phyloP scores from a whole-genome alignment of 2,113 vertebrate genomes.

The Zosterops hypoxanthus region DNA sequence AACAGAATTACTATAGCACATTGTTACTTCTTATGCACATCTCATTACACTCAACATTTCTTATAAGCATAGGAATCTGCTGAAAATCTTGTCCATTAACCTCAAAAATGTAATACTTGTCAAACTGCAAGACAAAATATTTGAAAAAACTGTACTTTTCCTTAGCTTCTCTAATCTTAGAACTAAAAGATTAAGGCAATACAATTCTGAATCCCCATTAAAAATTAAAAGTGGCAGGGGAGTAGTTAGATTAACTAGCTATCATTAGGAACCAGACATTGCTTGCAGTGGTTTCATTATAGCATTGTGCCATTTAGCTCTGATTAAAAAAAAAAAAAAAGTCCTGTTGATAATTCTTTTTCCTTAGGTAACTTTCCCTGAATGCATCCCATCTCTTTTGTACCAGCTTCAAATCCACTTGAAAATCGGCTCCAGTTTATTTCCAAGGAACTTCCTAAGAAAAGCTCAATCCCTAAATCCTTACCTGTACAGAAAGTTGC shows the following conservation, averaged over 20 bases:
- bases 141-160: not conserved
- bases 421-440: not conserved
- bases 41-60: not conserved
- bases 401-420: not conserved
- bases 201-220: not conserved
- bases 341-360: not conserved
- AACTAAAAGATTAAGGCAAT: not conserved
- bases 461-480: not conserved
- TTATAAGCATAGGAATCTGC: not conserved
- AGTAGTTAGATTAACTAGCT: not conserved
- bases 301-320: not conserved
- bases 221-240: not conserved
- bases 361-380: not conserved
- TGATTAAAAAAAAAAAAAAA: not conserved
- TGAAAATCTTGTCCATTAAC: not conserved
- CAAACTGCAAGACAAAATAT: not conserved
- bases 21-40: not conserved
- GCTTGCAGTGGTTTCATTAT: not conserved
- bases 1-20: not conserved
- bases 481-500: not conserved
- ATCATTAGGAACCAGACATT: not conserved
- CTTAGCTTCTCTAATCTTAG: not conserved
- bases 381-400: not conserved
- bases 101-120: not conserved
- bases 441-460: slow-evolving; percentile 24